A percentile compares a stretch with the other conserved stretches of the same genome.
Evolutionary conservation across 2,113 vertebrate species (phyloP).

Genomic region (Tychaedon coryphoeus): DNA sequence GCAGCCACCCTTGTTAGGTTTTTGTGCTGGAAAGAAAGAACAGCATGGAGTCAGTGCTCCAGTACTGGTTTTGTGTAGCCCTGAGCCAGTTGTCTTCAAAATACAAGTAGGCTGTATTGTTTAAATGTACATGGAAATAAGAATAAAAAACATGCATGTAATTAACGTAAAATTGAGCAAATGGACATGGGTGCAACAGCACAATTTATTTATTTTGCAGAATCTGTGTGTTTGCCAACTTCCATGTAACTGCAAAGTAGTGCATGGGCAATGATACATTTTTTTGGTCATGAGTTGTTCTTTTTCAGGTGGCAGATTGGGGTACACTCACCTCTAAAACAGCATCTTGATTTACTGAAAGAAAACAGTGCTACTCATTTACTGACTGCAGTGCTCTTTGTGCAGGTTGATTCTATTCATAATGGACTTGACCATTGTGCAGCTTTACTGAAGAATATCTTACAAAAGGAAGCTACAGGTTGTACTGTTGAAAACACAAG

Average conservation of each 20-base stretch:
- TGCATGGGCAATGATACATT: background rate
- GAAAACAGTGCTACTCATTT: background rate
- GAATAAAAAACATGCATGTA: background rate
- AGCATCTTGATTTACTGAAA: background rate
- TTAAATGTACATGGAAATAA: background rate
- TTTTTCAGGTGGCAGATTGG: background rate
- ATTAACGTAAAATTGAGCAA: background rate
- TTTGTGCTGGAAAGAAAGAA: background rate
- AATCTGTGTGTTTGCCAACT: background rate
- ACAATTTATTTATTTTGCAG: background rate
- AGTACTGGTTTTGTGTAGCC: background rate
- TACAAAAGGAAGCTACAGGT: slow-evolving; percentile 81
- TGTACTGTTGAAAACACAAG: background rate
- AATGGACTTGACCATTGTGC: slow-evolving; percentile 86
- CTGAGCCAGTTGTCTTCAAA: background rate
- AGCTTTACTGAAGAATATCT: slow-evolving; percentile 81
- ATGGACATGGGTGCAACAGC: background rate
- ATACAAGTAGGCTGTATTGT: background rate
- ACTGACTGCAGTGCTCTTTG: slow-evolving; percentile 28
- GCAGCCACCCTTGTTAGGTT: background rate
- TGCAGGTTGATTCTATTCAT: slow-evolving; percentile 76
- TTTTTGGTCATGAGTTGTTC: background rate
- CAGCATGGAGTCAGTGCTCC: background rate
- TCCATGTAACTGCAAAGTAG: background rate
- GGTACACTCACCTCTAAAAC: background rate